Evolutionary conservation across 1,140 invertebrate genomes (phyloP), one percentile per base, ranked within the genome.

Genomic region (Eurosta solidaginis): DNA sequence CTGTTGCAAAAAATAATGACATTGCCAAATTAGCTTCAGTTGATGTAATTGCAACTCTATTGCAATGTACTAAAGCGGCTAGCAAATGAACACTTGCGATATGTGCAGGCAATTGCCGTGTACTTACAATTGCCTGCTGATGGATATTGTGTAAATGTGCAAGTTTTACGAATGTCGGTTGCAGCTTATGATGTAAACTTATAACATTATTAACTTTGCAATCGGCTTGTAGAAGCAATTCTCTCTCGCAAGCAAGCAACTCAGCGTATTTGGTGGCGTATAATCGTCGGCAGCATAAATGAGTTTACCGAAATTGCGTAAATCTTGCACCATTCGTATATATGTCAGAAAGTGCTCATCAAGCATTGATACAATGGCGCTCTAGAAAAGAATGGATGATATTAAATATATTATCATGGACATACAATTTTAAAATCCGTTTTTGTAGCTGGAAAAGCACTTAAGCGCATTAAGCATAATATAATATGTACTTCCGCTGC

Each of bases 81-180:
- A 88, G 76, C 52, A 88, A 33, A 74, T 80, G 81, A 0, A 78
- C 77, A 47, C 83, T 82, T 12, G 77, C 76, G 1, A 88, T 54
- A 76, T 87, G 81, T 0, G 79, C 76, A 1, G 85, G 81, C 9
- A 50, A 79, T 84, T 77, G 42, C 1, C 63, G 76, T 45, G 0
- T 74, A 52, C 1, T 44, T 5, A 59, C 79, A 12, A 77, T 33
- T n/a, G 68, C 79, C 25, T 78, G 63, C 29, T 50, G 54, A 73
- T 80, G 77, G 14, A 78, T 78, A 9, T 77, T 52, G 59, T 77
- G 74, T 25, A 81, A 17, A 40, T 40, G 20, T 9, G 80, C 52
- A 5, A 82, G 76, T 44, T 59, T 54, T 0, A 50, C 4, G 3
- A 87, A 85, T 5, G 81, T 27, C 2, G 78, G 22, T 0, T 17